Conservation (phyloP, 1,140 invertebrate genomes). For the Drepana arcuata region DNA sequence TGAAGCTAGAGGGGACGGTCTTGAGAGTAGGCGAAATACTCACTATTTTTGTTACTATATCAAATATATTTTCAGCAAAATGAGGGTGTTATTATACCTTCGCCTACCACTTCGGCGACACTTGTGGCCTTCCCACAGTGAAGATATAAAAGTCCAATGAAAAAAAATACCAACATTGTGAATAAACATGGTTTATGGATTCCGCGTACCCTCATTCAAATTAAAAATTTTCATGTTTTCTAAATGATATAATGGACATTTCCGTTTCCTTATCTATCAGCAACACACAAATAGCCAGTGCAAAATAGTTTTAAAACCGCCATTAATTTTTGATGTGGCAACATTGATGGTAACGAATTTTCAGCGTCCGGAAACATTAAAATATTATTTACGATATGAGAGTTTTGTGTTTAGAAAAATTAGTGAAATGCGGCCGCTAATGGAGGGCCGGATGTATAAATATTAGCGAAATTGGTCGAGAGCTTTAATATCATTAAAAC, state of each 20-base stretch:
- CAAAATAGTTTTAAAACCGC: slow-evolving; percentile 58
- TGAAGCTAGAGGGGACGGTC: no score
- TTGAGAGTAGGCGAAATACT: no score
- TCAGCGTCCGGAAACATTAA: slow-evolving; percentile 63
- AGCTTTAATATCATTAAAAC: slow-evolving; percentile 41
- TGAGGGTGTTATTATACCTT: no score
- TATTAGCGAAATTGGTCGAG: slow-evolving; percentile 46
- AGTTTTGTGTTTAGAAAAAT: slow-evolving; percentile 58
- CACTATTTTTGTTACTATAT: no score
- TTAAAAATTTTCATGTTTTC: slow-evolving; percentile 43
- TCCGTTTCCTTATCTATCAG: slow-evolving; percentile 51
- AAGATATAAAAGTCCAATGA: no score
- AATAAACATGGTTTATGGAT: slow-evolving; percentile 51
- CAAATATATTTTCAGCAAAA: no score
- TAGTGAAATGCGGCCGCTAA: slow-evolving; percentile 50
- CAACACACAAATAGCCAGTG: slow-evolving; percentile 40
- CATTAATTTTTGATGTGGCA: slow-evolving; percentile 62
- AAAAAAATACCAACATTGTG: no score
- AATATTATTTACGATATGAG: slow-evolving; percentile 53
- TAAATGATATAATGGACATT: slow-evolving; percentile 53
- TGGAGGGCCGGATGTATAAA: slow-evolving; percentile 55
- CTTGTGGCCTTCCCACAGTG: no score
- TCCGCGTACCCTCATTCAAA: slow-evolving; percentile 40
- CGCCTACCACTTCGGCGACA: no score
- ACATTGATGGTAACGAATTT: slow-evolving; percentile 51